A percentile compares a stretch with the other conserved stretches of the same genome.
These are phyloP conservation scores for Macrotis lagotis DNA, from an alignment of 2,113 vertebrate species.

Conservation along the genomic window DNA sequence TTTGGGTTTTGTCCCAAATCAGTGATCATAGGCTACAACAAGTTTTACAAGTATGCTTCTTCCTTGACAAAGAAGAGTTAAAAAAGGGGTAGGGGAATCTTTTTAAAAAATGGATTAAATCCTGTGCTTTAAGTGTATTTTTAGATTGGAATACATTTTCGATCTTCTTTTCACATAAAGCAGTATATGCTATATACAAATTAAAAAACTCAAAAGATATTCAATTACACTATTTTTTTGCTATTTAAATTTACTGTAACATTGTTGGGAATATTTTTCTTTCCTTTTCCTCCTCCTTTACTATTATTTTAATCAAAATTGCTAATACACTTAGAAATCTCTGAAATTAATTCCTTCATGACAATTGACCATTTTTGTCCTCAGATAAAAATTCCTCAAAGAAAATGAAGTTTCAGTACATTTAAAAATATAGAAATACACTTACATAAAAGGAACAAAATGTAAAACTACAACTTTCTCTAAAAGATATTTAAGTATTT, in stretches of 20 bases:
- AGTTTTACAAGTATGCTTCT: slow-evolving; percentile 13
- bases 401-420: slow-evolving; percentile 31
- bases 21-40: neutral
- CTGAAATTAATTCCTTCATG: neutral
- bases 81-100: slow-evolving; percentile 4
- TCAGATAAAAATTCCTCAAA: neutral
- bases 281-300: slow-evolving; percentile 3
- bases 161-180: slow-evolving; percentile 62
- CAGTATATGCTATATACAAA: slow-evolving; percentile 60
- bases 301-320: slow-evolving; percentile 50
- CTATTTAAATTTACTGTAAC: slow-evolving; percentile 66
- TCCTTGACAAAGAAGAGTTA: neutral
- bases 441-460: no score
- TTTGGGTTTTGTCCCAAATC: neutral
- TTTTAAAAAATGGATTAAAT: slow-evolving; percentile 38
- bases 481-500: neutral
- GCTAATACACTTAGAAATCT: slow-evolving; percentile 39
- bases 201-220: slow-evolving; percentile 71
- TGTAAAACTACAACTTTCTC: neutral
- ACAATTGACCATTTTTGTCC: neutral
- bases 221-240: slow-evolving; percentile 54
- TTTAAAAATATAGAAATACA: slow-evolving; percentile 56
- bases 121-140: slow-evolving; percentile 51
- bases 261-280: slow-evolving; percentile 54
- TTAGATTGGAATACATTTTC: slow-evolving; percentile 58